Evolutionary conservation across 2,797 vertebrate genomes (phyloP), one percentile per base, ranked within the genome.

Genomic region (Pangasius sanitwongsei): DNA sequence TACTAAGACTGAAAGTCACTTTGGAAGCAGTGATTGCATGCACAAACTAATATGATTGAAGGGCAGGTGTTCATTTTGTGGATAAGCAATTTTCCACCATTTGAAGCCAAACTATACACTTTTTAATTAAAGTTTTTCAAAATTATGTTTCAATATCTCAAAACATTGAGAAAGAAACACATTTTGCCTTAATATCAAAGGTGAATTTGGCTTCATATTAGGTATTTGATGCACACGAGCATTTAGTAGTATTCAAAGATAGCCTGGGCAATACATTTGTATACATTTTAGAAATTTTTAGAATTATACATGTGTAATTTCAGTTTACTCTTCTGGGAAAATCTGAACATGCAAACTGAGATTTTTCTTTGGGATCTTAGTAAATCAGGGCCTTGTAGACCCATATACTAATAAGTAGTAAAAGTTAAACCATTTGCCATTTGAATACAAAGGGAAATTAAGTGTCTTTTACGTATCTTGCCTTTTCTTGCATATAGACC

Each of bases 401-500:
- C 23, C 8, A 63, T 63, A 63, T 25, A 25, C 7, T 67, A 67
- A 67, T n/a, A 67, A n/a, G 28, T n/a, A 13, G 2, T 67, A n/a
- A 28, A 65, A 37, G 69, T 70, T 70, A 23, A 72, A 3, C 37
- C 37, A 72, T 23, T 72, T 72, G 2, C 20, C 20, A 23, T 41
- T 72, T 23, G 34, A 41, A 37, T 72, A 44, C 37, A 44, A 74
- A 44, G 37, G 70, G 20, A 74, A 41, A 72, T 20, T 25, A 44
- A 55, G 50, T 87, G 57, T 83, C 44, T 88, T 77, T 70, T 87
- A 34, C 86, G 84, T n/a, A 1, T 44, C 25, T 83, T 61, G 1
- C 25, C 83, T 85, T 88, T 65, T 80, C 63, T 78, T 61, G 69
- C 41, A 70, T 53, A 34, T 85, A 78, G 23, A 78, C 18, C 85